Conservation (phyloP, 2,113 vertebrate species). For the Callipepla californica region DNA sequence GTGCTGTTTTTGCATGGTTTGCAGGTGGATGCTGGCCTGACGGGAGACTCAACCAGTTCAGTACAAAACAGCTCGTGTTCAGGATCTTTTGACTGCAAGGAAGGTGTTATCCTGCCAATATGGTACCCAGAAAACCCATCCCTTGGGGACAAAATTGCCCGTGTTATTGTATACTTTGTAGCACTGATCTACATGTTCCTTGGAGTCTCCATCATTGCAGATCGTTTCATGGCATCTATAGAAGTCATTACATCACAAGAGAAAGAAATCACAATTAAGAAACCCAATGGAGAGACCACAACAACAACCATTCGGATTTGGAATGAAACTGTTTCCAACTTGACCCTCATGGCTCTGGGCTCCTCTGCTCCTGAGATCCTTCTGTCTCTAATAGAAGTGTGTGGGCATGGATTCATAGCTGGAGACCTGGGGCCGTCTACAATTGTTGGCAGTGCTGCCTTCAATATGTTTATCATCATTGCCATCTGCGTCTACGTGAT, state of each 20-base stretch:
- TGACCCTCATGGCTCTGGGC: conserved; percentile 97
- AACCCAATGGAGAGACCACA: conserved; percentile 95
- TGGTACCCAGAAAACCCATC: conserved; percentile 99
- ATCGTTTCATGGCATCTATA: conserved; percentile 99
- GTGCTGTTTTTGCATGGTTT: conserved; percentile 87
- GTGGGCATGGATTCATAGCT: conserved; percentile 92
- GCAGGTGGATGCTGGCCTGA: conserved; percentile 86
- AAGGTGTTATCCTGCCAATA: conserved; percentile 96
- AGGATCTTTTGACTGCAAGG: conserved; percentile 88
- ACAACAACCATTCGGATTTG: conserved; percentile 94
- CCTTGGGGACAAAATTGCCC: conserved; percentile 97
- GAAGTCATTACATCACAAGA: conserved; percentile 99
- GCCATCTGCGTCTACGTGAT: conserved; percentile 96
- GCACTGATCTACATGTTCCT: conserved; percentile 99
- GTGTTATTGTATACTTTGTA: conserved; percentile 99
- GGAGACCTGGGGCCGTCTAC: conserved; percentile 95
- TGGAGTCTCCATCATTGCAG: conserved; percentile 97
- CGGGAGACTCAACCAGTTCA: conserved; percentile 80
- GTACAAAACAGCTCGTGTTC: conserved; percentile 88
- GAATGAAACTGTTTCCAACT: conserved; percentile 98
- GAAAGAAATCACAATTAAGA: conserved; percentile 93
- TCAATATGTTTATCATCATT: conserved; percentile 99
- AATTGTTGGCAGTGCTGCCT: conserved; percentile 96
- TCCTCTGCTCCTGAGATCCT: conserved; percentile 97
- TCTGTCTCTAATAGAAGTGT: conserved; percentile 96